Percentiles rank a stretch among this genome's conserved stretches.
Evolutionary conservation across 2,113 vertebrate species (phyloP).

Genomic region (Hyperopisus bebe): DNA sequence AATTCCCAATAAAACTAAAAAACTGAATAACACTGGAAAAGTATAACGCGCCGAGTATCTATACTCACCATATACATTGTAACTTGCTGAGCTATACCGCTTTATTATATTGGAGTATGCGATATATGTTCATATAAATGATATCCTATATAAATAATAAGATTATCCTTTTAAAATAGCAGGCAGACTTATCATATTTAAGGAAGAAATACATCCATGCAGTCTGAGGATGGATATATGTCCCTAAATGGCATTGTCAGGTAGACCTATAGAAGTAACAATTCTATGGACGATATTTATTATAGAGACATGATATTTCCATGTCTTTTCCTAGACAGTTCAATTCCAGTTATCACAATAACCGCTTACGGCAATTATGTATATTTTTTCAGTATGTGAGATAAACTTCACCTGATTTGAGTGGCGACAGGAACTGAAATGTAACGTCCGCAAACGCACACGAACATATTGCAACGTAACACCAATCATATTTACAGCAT

Average conservation of each 20-base stretch:
- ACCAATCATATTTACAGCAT: conserved; percentile 41
- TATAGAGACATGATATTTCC: not conserved
- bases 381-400: not conserved
- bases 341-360: not conserved
- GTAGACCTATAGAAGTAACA: not conserved
- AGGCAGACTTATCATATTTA: not conserved
- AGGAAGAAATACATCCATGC: not conserved
- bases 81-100: not conserved
- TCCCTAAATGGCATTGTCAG: not conserved
- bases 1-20: not conserved
- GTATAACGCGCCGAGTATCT: not conserved
- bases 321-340: not conserved
- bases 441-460: not conserved
- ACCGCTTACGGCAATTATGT: not conserved
- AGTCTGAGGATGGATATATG: not conserved
- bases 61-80: not conserved
- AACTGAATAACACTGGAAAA: not conserved
- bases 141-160: not conserved
- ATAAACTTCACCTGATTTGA: not conserved
- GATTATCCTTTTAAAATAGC: not conserved
- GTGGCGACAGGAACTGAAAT: not conserved
- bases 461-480: not conserved
- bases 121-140: not conserved
- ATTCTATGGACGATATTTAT: not conserved
- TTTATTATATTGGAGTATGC: not conserved